These are phyloP conservation scores for Okamejei kenojei DNA, from an alignment of 2,797 vertebrate species.

Conservation along the genomic window DNA sequence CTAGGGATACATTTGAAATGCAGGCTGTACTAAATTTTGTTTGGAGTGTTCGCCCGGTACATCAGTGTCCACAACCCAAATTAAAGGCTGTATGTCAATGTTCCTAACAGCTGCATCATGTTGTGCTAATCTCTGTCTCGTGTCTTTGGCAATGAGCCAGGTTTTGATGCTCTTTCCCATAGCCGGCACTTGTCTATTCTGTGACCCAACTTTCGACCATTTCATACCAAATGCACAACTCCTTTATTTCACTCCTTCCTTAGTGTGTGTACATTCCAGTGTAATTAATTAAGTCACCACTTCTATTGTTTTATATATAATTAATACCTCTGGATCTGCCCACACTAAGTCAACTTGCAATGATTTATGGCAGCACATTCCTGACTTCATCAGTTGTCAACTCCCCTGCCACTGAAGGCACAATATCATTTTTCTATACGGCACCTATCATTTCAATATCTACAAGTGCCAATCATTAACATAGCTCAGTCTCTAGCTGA, in stretches of 20 bases:
- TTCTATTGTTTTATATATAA: conserved; percentile 48
- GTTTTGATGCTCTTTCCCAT: conserved; percentile 45
- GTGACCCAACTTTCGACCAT: conserved; percentile 47
- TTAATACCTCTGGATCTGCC: conserved; percentile 52
- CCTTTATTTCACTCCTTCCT: conserved; percentile 48
- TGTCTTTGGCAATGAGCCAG: conserved; percentile 53
- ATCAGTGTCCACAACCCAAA: conserved; percentile 39
- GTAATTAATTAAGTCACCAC: conserved; percentile 61
- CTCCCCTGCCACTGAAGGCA: conserved; percentile 58
- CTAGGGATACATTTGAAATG: neutral
- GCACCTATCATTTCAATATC: neutral
- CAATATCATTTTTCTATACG: conserved; percentile 46
- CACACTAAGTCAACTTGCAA: conserved; percentile 53
- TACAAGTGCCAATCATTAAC: neutral
- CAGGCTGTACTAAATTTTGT: neutral
- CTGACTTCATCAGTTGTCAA: conserved; percentile 61
- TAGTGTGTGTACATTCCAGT: conserved; percentile 49
- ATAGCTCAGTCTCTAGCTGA: neutral
- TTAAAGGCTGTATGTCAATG: conserved; percentile 45
- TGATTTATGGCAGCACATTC: conserved; percentile 67
- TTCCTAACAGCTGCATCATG: conserved; percentile 61
- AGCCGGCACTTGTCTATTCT: conserved; percentile 51
- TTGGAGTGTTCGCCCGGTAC: conserved; percentile 44
- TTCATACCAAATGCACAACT: conserved; percentile 46
- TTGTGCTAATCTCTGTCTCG: conserved; percentile 67